phyloP scores from a whole-genome alignment of 1,140 invertebrate genomes.

The Papilio xuthus region DNA sequence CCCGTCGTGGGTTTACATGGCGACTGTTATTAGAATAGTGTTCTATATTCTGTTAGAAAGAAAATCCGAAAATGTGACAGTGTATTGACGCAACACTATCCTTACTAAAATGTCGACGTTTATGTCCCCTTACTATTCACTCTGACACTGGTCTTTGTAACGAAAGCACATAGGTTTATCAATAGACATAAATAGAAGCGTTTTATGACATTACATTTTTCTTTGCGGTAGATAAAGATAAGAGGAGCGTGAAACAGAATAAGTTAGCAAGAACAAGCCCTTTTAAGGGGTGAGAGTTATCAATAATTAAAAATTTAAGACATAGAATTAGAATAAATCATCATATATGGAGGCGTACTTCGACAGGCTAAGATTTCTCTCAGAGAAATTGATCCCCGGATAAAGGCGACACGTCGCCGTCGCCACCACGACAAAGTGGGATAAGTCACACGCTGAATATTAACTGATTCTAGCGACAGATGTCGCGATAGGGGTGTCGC shows the following conservation, averaged over 20 bases:
- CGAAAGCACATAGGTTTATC: too few species aligned
- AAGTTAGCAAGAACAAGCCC: neutral
- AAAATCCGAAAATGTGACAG: too few species aligned
- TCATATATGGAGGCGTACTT: neutral
- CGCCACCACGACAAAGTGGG: conserved; percentile 49
- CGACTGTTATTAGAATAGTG: neutral
- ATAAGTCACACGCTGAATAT: conserved; percentile 51
- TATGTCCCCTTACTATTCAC: too few species aligned
- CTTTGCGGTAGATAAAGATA: too few species aligned
- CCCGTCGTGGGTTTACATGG: neutral
- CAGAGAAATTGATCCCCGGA: conserved; percentile 51
- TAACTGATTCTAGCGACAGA: conserved; percentile 56
- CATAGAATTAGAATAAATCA: neutral
- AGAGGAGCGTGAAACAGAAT: neutral
- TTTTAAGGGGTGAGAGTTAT: neutral
- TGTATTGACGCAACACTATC: too few species aligned
- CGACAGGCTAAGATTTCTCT: conserved; percentile 40
- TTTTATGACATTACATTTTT: neutral
- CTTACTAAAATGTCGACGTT: too few species aligned
- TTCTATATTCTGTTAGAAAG: neutral
- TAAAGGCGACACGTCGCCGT: conserved; percentile 43
- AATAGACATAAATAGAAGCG: neutral
- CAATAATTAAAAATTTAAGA: neutral
- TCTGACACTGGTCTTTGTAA: too few species aligned
- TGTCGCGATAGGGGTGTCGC: conserved; percentile 50